phyloP scores from a whole-genome alignment of 1,140 invertebrate species.

The Globodera rostochiensis region DNA sequence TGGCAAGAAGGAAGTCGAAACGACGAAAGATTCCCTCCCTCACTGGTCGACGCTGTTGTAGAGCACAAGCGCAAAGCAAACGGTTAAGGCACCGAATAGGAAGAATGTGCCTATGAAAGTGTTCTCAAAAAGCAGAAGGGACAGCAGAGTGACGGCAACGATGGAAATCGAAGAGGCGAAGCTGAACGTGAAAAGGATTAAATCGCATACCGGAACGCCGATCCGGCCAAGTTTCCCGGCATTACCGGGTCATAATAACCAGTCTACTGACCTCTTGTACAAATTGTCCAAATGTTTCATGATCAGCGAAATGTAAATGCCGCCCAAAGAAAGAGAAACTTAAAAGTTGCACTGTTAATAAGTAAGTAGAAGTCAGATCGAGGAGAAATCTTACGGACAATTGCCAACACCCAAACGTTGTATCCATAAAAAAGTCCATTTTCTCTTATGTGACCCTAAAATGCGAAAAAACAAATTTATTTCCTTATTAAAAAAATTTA shows the following conservation, averaged over 20 bases:
- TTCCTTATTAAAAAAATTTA: too few relatives aligned
- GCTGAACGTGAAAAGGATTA: slow-evolving; percentile 17
- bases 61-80: slow-evolving; percentile 57
- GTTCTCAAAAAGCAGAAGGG: slow-evolving; percentile 53
- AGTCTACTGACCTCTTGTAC: slow-evolving; percentile 49
- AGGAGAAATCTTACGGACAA: slow-evolving; percentile 50
- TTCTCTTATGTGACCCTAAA: slow-evolving; percentile 25
- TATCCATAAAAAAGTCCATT: slow-evolving; percentile 63
- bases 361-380: not conserved
- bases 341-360: slow-evolving; percentile 4
- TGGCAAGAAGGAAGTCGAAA: not conserved
- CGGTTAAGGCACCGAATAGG: slow-evolving; percentile 56
- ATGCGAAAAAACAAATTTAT: not conserved
- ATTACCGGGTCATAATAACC: not conserved
- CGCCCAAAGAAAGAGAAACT: slow-evolving; percentile 60
- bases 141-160: slow-evolving; percentile 61
- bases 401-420: slow-evolving; percentile 49
- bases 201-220: not conserved
- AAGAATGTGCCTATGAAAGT: slow-evolving; percentile 53
- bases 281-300: slow-evolving; percentile 65
- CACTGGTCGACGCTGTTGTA: slow-evolving; percentile 63
- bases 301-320: slow-evolving; percentile 64
- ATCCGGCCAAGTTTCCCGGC: not conserved
- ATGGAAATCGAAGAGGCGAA: slow-evolving; percentile 65
- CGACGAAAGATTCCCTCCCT: not conserved